phyloP scores from a whole-genome alignment of 2,113 vertebrate genomes.

The Neogobius melanostomus region DNA sequence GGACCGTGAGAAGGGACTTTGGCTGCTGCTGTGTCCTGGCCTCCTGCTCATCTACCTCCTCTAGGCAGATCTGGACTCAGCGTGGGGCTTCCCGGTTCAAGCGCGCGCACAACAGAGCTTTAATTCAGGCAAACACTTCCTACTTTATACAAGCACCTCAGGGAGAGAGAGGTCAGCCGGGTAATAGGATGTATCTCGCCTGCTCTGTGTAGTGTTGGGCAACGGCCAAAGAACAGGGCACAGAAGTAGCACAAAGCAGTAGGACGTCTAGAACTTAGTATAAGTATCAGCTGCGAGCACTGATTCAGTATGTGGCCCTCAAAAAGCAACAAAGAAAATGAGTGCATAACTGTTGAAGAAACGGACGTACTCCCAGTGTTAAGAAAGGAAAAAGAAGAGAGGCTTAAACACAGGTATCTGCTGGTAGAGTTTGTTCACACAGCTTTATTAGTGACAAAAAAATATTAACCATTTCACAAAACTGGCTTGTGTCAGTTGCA shows the following conservation, averaged over 20 bases:
- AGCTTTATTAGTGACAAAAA: no score
- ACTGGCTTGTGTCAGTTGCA: neutral
- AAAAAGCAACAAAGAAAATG: no score
- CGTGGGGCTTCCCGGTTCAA: constrained; percentile 53
- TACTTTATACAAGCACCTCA: constrained; percentile 28
- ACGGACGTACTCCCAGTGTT: no score
- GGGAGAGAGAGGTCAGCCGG: constrained; percentile 52
- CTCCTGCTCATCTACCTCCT: constrained; percentile 44
- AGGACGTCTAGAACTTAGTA: no score
- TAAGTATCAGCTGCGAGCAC: no score
- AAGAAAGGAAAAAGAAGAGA: no score
- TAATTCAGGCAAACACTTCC: constrained; percentile 58
- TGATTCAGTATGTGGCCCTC: no score
- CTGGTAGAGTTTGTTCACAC: no score
- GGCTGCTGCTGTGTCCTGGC: constrained; percentile 43
- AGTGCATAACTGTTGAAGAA: no score
- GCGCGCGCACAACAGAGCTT: constrained; percentile 49
- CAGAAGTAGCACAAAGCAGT: neutral
- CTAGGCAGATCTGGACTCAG: constrained; percentile 53
- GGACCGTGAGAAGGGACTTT: constrained; percentile 38
- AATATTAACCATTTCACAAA: no score
- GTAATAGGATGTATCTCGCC: constrained; percentile 63
- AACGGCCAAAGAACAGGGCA: constrained; percentile 12
- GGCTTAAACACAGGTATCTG: no score
- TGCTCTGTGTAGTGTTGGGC: constrained; percentile 38